Conservation (phyloP, 92 coral and sea anemone species). For the Diadumene lineata region DNA sequence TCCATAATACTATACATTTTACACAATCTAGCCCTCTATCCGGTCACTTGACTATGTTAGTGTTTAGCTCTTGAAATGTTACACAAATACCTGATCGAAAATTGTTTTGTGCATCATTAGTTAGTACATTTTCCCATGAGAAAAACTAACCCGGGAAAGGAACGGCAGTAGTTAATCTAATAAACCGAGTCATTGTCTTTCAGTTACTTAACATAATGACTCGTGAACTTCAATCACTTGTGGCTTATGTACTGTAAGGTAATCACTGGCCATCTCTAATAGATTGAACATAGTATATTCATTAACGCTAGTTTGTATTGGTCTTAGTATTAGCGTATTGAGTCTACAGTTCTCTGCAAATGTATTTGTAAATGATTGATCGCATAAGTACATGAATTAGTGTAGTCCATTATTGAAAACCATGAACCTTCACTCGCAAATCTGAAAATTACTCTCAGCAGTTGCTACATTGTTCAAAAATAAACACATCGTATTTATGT, state of each 20-base stretch:
- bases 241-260: conserved; percentile 4
- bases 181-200: conserved; percentile 25
- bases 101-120: too few species aligned
- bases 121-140: conserved; percentile 37
- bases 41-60: conserved; percentile 7
- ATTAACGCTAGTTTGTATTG: conserved; percentile 6
- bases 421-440: not conserved
- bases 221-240: not conserved
- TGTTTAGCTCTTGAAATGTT: not conserved
- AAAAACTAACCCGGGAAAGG: conserved; percentile 7
- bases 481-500: too few species aligned
- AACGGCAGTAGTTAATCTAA: conserved; percentile 32
- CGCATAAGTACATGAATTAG: not conserved
- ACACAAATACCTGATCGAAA: not conserved
- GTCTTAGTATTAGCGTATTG: not conserved
- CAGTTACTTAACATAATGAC: conserved; percentile 1
- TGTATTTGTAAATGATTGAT: not conserved
- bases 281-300: not conserved
- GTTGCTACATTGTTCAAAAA: not conserved
- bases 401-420: not conserved
- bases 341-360: not conserved
- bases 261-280: not conserved
- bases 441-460: not conserved
- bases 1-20: conserved; percentile 19
- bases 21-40: not conserved